A percentile compares a stretch with the other conserved stretches of the same genome.
Evolutionary conservation across 2,113 vertebrate species (phyloP).

Genomic region (Taurulus bubalis): DNA sequence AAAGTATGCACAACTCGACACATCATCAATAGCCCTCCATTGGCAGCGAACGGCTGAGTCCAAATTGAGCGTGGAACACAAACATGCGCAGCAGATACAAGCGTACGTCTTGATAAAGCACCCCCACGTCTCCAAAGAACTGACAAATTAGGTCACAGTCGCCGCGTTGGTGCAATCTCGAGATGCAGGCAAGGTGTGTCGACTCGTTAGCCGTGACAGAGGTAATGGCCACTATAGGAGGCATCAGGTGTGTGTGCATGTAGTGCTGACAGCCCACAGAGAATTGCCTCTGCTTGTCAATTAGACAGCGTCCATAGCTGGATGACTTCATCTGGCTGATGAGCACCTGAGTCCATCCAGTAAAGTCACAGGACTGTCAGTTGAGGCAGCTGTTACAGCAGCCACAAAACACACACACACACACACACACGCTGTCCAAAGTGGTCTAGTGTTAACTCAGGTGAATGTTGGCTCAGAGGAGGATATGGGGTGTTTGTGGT

Average conservation of each 20-base stretch:
- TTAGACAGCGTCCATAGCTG: slow-evolving; percentile 66
- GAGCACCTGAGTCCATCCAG: slow-evolving; percentile 74
- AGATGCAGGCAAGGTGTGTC: slow-evolving; percentile 36
- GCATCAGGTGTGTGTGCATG: slow-evolving; percentile 72
- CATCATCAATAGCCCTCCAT: slow-evolving; percentile 23
- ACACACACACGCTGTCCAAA: slow-evolving; percentile 50
- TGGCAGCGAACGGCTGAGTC: slow-evolving; percentile 21
- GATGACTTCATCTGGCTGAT: slow-evolving; percentile 76
- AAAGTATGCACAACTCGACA: slow-evolving; percentile 35
- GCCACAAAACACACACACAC: slow-evolving; percentile 53
- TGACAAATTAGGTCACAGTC: slow-evolving; percentile 57
- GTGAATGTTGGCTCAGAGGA: slow-evolving; percentile 72
- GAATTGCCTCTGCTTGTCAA: slow-evolving; percentile 78
- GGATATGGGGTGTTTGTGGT: slow-evolving; percentile 70
- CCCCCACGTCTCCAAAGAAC: neutral
- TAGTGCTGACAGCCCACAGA: slow-evolving; percentile 63
- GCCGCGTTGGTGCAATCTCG: slow-evolving; percentile 48
- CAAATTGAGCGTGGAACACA: slow-evolving; percentile 31
- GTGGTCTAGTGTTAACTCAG: slow-evolving; percentile 73
- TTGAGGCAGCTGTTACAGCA: slow-evolving; percentile 70
- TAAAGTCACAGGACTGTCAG: slow-evolving; percentile 56
- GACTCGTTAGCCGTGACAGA: slow-evolving; percentile 42
- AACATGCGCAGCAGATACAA: slow-evolving; percentile 5
- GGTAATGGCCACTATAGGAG: slow-evolving; percentile 56
- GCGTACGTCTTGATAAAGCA: neutral